Conservation (phyloP, 2,797 vertebrate genomes). For the Myotis vivesi region DNA sequence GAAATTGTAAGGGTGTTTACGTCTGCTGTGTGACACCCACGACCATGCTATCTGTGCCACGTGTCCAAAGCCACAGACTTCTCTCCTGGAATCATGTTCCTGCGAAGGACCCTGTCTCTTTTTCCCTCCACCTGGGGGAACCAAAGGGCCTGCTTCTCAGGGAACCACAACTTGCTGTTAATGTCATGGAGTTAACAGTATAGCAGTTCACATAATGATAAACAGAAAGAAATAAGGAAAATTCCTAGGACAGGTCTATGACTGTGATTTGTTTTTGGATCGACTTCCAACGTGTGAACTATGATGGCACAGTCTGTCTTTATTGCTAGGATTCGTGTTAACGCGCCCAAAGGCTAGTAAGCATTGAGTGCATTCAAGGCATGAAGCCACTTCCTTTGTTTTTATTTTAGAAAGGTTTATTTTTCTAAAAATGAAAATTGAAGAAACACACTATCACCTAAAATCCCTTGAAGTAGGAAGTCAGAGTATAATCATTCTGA, state of each 20-base stretch:
- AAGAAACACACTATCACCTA: background rate
- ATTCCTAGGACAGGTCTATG: background rate
- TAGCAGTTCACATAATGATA: background rate
- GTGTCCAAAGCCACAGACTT: background rate
- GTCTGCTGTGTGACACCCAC: background rate
- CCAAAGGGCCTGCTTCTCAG: background rate
- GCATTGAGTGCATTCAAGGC: conserved; percentile 23
- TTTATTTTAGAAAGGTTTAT: background rate
- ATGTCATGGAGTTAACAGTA: background rate
- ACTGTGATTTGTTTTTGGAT: conserved; percentile 21
- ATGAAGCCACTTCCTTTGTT: background rate
- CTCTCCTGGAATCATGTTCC: background rate
- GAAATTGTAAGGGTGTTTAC: background rate
- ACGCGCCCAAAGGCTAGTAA: conserved; percentile 58
- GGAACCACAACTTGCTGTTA: background rate
- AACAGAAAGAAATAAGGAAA: background rate
- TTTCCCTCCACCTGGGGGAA: background rate
- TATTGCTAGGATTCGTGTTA: conserved; percentile 48
- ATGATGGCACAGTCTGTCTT: conserved; percentile 34
- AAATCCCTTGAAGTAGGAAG: background rate
- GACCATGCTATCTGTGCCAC: no score
- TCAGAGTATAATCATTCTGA: background rate
- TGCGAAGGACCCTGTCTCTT: background rate
- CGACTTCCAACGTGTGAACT: conserved; percentile 33
- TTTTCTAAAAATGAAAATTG: conserved; percentile 32